Evolutionary conservation across 2,888 invertebrate species (phyloP), one percentile per base, ranked within the genome.

Genomic region (Strigamia crassipes): DNA sequence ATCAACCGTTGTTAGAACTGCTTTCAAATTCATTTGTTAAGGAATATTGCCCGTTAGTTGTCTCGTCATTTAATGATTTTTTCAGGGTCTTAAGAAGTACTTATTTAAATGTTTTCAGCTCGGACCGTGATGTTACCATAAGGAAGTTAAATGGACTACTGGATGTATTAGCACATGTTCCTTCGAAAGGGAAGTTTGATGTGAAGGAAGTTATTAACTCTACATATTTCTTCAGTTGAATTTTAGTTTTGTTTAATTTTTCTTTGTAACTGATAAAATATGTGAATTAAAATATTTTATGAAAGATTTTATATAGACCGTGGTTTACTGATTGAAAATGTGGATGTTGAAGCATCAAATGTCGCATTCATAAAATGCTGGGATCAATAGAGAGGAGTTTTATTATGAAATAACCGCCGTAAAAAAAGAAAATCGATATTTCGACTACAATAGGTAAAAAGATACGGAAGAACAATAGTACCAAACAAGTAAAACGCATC

Each of bases 1-100:
- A 93, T 38, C 92, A 96, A 87, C 96, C 97, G 0, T 95, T 99
- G 85, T 90, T 99, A 23, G 31, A 80, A 18, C 1, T 56, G 46
- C 23, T 80, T 10, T 41, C 51, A 12, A 5, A 23, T 4, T 46
- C 23, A 23, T 13, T 27, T 15, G 12, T 80, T n/a, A 3, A 80
- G 10, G 13, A 12, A 27, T 80, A 51, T 51, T 80, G 80, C 23
- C 0, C 13, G 78, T 78, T 10, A 38, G 78, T 78, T 23, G n/a
- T 27, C 31, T 31, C 12, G 23, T 73, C 34, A 27, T 15, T 21
- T 78, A n/a, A 77, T 61, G 18, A 21, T 6, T 21, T 23, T 66
- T 3, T 0, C n/a, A n/a, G 1, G 12, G 15, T 51, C 2, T 51
- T 15, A 51, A 38, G 6, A 38, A 27, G 27, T 3, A 2, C 27